phyloP scores from a whole-genome alignment of 2,888 invertebrate species.

The Lasioglossum pauxillum region DNA sequence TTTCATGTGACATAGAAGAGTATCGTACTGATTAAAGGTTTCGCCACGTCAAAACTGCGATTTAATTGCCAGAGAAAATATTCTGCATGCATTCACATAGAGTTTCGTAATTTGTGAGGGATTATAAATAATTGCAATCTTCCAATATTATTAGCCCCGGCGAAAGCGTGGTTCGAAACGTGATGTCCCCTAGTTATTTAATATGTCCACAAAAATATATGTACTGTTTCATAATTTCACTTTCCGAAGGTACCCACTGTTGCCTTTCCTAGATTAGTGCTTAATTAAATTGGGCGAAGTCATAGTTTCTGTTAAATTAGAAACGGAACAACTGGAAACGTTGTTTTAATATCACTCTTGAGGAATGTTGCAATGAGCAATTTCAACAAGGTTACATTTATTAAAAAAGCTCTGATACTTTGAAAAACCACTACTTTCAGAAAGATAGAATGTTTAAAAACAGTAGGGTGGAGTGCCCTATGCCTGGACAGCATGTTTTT shows the following conservation, averaged over 20 bases:
- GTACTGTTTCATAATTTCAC: neutral
- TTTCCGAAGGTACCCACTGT: neutral
- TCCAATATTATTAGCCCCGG: neutral
- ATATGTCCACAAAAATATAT: neutral
- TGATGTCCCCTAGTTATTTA: neutral
- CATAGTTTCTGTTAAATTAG: neutral
- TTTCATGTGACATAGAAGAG: neutral
- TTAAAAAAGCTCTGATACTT: neutral
- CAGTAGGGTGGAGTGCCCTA: no score
- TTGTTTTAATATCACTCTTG: neutral
- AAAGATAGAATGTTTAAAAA: neutral
- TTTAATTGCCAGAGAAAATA: neutral
- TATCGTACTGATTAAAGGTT: neutral
- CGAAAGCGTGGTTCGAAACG: neutral
- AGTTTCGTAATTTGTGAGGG: neutral
- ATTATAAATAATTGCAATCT: neutral
- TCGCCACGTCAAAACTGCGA: neutral
- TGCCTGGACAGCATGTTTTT: no score
- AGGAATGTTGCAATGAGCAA: no score
- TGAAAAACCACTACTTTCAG: neutral
- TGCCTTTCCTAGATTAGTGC: neutral
- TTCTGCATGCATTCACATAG: neutral
- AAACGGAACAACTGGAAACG: neutral
- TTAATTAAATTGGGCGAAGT: neutral
- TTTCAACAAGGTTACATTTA: neutral